Percentiles rank a stretch among this genome's conserved stretches.
Conservation (phyloP, 2,113 vertebrate genomes). For the Vidua chalybeata region DNA sequence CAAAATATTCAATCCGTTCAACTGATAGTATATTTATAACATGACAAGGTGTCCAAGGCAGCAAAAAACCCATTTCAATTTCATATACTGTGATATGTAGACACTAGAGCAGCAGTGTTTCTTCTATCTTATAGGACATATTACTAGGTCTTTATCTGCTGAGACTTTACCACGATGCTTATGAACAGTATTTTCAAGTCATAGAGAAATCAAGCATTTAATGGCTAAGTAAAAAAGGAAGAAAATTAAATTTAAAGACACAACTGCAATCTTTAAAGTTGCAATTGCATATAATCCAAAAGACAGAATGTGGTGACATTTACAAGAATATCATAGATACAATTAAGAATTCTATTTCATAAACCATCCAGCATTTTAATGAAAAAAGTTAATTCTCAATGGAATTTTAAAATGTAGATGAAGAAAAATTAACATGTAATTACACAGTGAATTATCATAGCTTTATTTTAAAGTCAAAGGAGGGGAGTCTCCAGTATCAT, state of each 20-base stretch:
- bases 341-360: constrained; percentile 59
- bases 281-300: constrained; percentile 11
- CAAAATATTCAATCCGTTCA: not conserved
- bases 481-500: not conserved
- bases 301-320: constrained; percentile 45
- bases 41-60: not conserved
- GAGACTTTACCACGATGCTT: not conserved
- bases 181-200: constrained; percentile 12
- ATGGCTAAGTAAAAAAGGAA: not conserved
- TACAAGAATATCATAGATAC: constrained; percentile 46
- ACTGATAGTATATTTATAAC: constrained; percentile 22
- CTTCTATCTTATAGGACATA: not conserved
- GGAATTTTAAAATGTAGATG: constrained; percentile 65
- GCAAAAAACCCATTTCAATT: not conserved
- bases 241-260: constrained; percentile 59
- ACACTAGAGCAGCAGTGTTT: not conserved
- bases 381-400: constrained; percentile 64
- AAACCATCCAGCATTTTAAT: constrained; percentile 62
- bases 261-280: constrained; percentile 39
- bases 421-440: constrained; percentile 67
- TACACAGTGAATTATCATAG: constrained; percentile 47
- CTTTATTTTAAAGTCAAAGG: constrained; percentile 51
- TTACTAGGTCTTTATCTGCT: not conserved
- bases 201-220: constrained; percentile 31
- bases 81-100: not conserved